Evolutionary conservation across 2,113 vertebrate genomes (phyloP).

Genomic region (Podarcis cretensis): DNA sequence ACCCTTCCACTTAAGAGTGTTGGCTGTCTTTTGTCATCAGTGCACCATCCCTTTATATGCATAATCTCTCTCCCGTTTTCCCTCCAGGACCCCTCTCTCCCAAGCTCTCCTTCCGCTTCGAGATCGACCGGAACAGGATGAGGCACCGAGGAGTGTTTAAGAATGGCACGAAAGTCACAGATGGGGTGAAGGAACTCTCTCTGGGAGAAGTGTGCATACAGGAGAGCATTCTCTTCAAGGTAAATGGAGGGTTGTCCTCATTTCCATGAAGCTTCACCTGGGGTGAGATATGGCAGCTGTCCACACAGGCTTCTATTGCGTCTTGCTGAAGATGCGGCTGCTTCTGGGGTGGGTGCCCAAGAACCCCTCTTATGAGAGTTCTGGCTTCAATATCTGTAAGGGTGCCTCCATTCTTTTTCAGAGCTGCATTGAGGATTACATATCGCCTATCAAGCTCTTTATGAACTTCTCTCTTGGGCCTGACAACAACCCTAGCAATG

Average conservation of each 20-base stretch:
- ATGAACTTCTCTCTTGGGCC: slow-evolving; percentile 69
- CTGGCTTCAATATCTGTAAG: neutral
- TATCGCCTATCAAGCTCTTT: slow-evolving; percentile 67
- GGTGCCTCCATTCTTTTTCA: slow-evolving; percentile 40
- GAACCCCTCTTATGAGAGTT: no score
- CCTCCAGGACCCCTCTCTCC: neutral
- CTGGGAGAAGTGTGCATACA: slow-evolving; percentile 38
- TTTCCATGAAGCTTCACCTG: neutral
- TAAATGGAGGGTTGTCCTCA: neutral
- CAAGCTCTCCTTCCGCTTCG: slow-evolving; percentile 64
- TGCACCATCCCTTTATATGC: neutral
- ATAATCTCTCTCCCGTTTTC: neutral
- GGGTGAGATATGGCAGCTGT: neutral
- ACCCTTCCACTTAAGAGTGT: neutral
- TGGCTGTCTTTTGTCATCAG: neutral
- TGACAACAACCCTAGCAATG: slow-evolving; percentile 2
- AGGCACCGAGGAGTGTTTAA: slow-evolving; percentile 64
- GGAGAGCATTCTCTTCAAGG: slow-evolving; percentile 1
- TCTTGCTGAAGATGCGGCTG: neutral
- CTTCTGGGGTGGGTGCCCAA: no score
- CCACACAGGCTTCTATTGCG: neutral
- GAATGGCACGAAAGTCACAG: slow-evolving; percentile 34
- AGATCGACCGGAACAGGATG: slow-evolving; percentile 66
- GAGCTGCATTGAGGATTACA: slow-evolving; percentile 74
- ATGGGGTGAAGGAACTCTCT: slow-evolving; percentile 12